Evolutionary conservation across 2,113 vertebrate genomes (phyloP).

Genomic region (Hystrix cristata): DNA sequence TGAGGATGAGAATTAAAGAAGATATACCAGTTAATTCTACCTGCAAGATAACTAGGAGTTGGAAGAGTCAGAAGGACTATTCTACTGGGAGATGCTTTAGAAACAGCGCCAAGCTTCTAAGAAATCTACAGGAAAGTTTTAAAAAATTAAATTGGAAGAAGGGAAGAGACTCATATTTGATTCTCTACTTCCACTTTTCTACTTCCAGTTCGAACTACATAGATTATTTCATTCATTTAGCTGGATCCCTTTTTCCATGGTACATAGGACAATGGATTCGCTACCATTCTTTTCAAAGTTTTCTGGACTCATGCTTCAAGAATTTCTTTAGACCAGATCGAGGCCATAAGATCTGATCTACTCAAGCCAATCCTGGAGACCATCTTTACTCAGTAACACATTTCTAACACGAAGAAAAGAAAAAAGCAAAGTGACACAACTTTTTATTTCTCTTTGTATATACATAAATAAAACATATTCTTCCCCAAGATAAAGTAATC

Average conservation of each 20-base stretch:
- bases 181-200: neutral
- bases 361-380: neutral
- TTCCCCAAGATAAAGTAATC: conserved; percentile 58
- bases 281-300: neutral
- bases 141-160: neutral
- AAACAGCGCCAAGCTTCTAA: neutral
- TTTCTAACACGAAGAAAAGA: conserved; percentile 33
- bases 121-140: neutral
- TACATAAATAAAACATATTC: conserved; percentile 68
- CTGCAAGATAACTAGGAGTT: neutral
- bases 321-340: neutral
- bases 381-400: neutral
- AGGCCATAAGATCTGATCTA: neutral
- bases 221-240: neutral
- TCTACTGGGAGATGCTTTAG: neutral
- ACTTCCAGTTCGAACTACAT: neutral
- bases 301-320: neutral
- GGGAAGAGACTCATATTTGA: neutral
- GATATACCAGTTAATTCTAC: neutral
- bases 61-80: neutral
- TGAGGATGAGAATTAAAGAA: neutral
- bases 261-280: too few relatives aligned
- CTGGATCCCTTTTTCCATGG: neutral
- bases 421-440: neutral
- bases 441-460: conserved; percentile 34